These are phyloP conservation scores for Pyrochroa serraticornis DNA, from an alignment of 2,888 invertebrate genomes.

Conservation along the genomic window DNA sequence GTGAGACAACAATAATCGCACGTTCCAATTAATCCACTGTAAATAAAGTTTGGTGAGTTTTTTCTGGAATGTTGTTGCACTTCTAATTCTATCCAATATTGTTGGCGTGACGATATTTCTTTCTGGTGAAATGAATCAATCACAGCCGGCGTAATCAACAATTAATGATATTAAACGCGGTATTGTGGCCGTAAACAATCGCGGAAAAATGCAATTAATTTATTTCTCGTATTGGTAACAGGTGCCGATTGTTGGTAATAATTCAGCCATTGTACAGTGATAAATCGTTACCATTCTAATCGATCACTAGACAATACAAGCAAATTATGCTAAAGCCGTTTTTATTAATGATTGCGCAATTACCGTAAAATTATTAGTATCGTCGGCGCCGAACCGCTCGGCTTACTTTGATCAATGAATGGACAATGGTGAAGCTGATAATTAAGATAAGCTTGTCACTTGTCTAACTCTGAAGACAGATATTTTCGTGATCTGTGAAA, in stretches of 20 bases:
- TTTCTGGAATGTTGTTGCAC: neutral
- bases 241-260: constrained; percentile 22
- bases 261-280: constrained; percentile 20
- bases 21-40: too few relatives aligned
- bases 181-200: neutral
- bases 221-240: constrained; percentile 21
- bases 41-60: neutral
- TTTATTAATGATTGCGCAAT: constrained; percentile 19
- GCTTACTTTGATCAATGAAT: constrained; percentile 6
- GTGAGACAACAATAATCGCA: too few relatives aligned
- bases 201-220: constrained; percentile 20
- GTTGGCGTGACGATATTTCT: neutral
- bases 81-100: neutral
- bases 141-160: constrained; percentile 6
- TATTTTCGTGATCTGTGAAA: too few relatives aligned
- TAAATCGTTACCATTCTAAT: constrained; percentile 24
- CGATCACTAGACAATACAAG: constrained; percentile 21
- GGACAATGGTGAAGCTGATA: too few relatives aligned
- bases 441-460: too few relatives aligned
- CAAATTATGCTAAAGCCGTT: constrained; percentile 18
- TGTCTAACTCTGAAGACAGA: too few relatives aligned
- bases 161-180: constrained; percentile 13
- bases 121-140: neutral
- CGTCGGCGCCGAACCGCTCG: neutral
- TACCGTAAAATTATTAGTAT: constrained; percentile 9